phyloP scores from a whole-genome alignment of 2,888 invertebrate species.

The Folsomia candida region DNA sequence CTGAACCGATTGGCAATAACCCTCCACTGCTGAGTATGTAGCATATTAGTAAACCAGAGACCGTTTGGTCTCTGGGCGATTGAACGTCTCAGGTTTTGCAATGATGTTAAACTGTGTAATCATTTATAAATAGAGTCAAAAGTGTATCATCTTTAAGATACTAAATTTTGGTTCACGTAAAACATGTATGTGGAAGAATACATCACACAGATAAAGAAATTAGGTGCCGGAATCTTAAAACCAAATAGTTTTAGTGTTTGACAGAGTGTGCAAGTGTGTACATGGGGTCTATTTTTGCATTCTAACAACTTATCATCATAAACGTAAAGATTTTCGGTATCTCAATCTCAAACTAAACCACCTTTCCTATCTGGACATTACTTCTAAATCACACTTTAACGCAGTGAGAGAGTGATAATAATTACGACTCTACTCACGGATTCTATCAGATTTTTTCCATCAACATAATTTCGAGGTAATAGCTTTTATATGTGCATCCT shows the following conservation, averaged over 20 bases:
- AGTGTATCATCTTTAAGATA: not conserved
- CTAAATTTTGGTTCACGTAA: not conserved
- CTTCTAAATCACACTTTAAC: no score
- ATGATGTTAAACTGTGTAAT: not conserved
- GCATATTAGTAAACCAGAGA: not conserved
- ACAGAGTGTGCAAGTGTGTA: not conserved
- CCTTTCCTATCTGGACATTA: no score
- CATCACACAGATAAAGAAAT: not conserved
- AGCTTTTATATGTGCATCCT: no score
- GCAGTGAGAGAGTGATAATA: no score
- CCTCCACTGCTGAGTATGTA: not conserved
- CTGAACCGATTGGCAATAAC: not conserved
- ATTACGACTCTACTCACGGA: no score
- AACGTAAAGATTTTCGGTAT: no score
- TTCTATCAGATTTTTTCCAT: no score
- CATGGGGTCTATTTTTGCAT: not conserved
- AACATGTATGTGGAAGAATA: not conserved
- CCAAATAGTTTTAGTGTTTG: not conserved
- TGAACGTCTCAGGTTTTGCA: not conserved
- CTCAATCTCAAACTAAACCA: no score
- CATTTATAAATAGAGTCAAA: not conserved
- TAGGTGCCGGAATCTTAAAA: not conserved
- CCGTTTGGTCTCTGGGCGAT: not conserved
- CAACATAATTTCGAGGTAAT: no score
- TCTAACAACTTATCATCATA: no score